Percentiles rank a stretch among this genome's conserved stretches.
Evolutionary conservation across 2,797 vertebrate species (phyloP).

Genomic region (Ptychobarbus kaznakovi): DNA sequence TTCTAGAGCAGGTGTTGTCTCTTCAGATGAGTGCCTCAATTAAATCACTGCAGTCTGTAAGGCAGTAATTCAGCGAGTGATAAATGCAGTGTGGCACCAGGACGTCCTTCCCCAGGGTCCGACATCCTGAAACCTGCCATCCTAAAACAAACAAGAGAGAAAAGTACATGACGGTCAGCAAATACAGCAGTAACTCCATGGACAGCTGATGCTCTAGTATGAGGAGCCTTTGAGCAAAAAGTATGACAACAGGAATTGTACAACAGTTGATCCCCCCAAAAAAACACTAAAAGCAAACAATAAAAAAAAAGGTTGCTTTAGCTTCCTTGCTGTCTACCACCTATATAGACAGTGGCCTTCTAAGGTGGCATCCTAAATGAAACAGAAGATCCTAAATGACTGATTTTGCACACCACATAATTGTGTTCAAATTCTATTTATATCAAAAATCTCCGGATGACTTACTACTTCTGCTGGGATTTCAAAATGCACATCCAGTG

Average conservation of each 20-base stretch:
- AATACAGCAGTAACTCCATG: not conserved
- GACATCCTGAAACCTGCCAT: constrained; percentile 54
- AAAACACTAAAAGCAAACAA: not conserved
- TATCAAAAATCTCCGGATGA: not conserved
- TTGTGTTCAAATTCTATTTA: not conserved
- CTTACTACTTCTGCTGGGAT: not conserved
- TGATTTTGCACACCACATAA: too few species aligned
- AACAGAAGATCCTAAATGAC: not conserved
- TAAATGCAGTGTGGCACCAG: constrained; percentile 29
- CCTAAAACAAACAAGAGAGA: constrained; percentile 55
- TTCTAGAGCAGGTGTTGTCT: constrained; percentile 27
- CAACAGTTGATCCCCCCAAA: not conserved
- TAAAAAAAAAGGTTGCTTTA: too few species aligned
- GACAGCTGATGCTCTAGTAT: not conserved
- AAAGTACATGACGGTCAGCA: constrained; percentile 52
- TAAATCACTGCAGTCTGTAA: constrained; percentile 39
- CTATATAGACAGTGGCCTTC: not conserved
- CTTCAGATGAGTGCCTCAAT: constrained; percentile 26
- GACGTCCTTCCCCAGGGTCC: constrained; percentile 41
- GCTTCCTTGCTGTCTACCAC: not conserved
- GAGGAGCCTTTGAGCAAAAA: not conserved
- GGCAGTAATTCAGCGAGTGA: constrained; percentile 37
- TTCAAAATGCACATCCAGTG: too few species aligned
- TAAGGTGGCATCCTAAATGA: not conserved
- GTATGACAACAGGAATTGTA: not conserved